Conservation (phyloP, 2,113 vertebrate genomes). For the Thalassoma bifasciatum region DNA sequence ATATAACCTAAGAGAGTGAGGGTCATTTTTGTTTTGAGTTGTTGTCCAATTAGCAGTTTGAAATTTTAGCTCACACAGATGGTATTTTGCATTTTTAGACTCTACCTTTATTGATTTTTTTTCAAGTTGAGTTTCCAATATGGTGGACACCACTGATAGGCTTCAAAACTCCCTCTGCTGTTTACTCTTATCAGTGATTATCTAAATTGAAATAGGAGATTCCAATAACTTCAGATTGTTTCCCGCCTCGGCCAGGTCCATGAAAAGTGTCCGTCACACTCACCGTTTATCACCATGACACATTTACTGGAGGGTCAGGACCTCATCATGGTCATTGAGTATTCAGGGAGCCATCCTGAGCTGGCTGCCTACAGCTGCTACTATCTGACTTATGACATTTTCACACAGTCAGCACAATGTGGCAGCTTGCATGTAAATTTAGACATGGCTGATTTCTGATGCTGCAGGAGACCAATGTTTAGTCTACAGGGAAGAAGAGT, state of each 20-base stretch:
- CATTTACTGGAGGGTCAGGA: constrained; percentile 66
- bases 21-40: too few relatives aligned
- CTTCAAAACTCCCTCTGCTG: background rate
- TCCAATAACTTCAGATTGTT: background rate
- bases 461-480: background rate
- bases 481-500: background rate
- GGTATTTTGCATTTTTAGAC: too few relatives aligned
- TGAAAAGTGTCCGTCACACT: constrained; percentile 39
- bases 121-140: too few relatives aligned
- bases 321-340: constrained; percentile 50
- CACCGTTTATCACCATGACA: constrained; percentile 61
- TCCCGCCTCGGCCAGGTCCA: background rate
- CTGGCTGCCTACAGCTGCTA: constrained; percentile 44
- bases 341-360: constrained; percentile 45
- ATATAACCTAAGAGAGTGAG: too few relatives aligned
- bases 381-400: constrained; percentile 49
- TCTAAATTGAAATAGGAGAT: constrained; percentile 5
- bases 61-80: too few relatives aligned
- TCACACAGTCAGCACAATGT: constrained; percentile 48
- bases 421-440: constrained; percentile 45
- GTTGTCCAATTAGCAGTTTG: too few relatives aligned
- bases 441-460: constrained; percentile 8
- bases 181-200: background rate
- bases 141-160: too few relatives aligned
- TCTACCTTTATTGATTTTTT: too few relatives aligned